These are phyloP conservation scores for Peucedramus taeniatus DNA, from an alignment of 2,113 vertebrate genomes.

Conservation along the genomic window DNA sequence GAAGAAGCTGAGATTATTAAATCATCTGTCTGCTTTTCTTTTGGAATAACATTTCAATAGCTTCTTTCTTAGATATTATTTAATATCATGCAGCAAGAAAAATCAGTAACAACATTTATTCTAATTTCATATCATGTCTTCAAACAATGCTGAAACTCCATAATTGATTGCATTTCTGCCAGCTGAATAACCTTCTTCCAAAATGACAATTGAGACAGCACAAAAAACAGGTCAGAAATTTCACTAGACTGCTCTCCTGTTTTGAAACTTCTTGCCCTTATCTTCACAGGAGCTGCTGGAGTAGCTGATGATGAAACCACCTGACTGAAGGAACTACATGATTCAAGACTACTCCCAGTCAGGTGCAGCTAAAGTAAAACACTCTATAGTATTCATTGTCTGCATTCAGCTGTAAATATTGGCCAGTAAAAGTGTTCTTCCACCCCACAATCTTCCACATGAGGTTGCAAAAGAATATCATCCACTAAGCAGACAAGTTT, in stretches of 20 bases:
- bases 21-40: not conserved
- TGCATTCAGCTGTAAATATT: not conserved
- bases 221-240: not conserved
- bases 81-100: not conserved
- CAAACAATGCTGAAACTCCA: not conserved
- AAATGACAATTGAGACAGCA: not conserved
- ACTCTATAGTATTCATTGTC: not conserved
- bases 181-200: not conserved
- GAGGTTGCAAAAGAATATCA: not conserved
- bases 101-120: not conserved
- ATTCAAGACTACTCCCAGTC: not conserved
- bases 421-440: not conserved
- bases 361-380: not conserved
- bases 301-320: not conserved
- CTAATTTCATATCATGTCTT: not conserved
- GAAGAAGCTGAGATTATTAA: not conserved
- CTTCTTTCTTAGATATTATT: not conserved
- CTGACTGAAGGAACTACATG: not conserved
- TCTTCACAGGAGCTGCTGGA: not conserved
- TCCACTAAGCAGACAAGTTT: not conserved
- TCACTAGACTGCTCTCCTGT: not conserved
- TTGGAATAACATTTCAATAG: not conserved
- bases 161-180: not conserved
- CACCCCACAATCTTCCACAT: not conserved
- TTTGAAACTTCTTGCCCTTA: not conserved